Percentiles rank a stretch among this genome's conserved stretches.
Evolutionary conservation across 2,797 vertebrate genomes (phyloP).

Genomic region (Denticeps clupeoides): DNA sequence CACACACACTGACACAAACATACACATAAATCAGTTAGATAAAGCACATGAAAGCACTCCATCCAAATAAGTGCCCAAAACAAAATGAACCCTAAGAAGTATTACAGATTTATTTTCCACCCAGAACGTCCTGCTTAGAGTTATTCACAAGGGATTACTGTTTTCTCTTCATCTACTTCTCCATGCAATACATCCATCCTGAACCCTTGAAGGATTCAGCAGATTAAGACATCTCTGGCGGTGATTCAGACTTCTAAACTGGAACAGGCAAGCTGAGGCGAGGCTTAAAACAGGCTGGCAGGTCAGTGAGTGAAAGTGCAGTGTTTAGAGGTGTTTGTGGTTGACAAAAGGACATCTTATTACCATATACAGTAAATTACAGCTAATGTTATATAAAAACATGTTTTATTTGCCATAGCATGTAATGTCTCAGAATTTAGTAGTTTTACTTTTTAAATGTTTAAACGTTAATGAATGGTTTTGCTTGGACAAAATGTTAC

Average conservation of each 20-base stretch:
- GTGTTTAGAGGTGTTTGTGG: too few species aligned
- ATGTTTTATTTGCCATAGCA: too few species aligned
- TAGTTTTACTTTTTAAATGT: neutral
- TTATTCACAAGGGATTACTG: neutral
- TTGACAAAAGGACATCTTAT: too few species aligned
- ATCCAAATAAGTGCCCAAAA: neutral
- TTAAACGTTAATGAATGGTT: neutral
- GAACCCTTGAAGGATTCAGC: neutral
- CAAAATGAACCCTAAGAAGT: neutral
- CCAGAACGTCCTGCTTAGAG: neutral
- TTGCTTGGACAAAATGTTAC: neutral
- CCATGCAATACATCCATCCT: neutral
- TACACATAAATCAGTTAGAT: neutral
- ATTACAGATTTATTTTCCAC: neutral
- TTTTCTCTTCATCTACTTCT: neutral
- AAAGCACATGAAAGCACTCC: neutral
- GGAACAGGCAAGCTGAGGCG: neutral
- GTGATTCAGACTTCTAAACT: neutral
- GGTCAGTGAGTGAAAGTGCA: conserved; percentile 1
- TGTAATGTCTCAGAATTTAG: neutral
- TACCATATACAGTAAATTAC: neutral
- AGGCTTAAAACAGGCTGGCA: conserved; percentile 37
- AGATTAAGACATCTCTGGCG: neutral
- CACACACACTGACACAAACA: neutral
- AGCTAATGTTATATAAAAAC: neutral